Base-by-base conservation (phyloP, 2,888 invertebrate genomes). In the Lasioglossum marginatum region DNA sequence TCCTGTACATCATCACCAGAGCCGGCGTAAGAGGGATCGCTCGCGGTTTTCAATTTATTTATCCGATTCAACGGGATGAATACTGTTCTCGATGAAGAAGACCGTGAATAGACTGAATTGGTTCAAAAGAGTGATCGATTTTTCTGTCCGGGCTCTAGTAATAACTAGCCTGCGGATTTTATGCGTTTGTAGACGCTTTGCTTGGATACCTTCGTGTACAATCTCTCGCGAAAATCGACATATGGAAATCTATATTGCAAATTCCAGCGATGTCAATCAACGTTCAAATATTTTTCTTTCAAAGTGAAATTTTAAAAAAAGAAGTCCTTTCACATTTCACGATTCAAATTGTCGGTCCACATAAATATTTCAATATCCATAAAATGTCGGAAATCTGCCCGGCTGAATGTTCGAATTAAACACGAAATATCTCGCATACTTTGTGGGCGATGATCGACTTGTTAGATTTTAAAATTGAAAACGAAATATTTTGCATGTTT, bases 71-170 rank as follows among this genome's bases (percentile, higher is more conserved):
- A 43, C 19, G 45, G 34, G 16, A 74, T 71, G 43, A 40, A 66
- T 66, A 66, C 66, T 66, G 66, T 34, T 66, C 66, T 68, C 23
- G n/a, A 37, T 68, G 37, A 68, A 68, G 37, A 37, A 68, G 68
- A n/a, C 23, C 34, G 37, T 23, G 37, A 68, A 68, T 52, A 19
- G 57, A 14, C 43, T 23, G 81, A 81, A 31, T 60, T 34, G 78
- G 34, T 27, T 37, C 27, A 23, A 14, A 40, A 48, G 57, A 81
- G 60, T 45, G 74, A 68, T 71, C 34, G 74, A 60, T 75, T 74
- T 57, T 74, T 68, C 74, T 71, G 70, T 81, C 68, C 74, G 68
- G 45, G 37, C 52, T 81, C 82, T 74, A 82, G 81, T 34, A 66
- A 66, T 66, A 66, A 34, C 34, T 66, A 66, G 66, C 19, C 66